Conservation (phyloP, 2,888 invertebrate species). For the Papilio demoleus region DNA sequence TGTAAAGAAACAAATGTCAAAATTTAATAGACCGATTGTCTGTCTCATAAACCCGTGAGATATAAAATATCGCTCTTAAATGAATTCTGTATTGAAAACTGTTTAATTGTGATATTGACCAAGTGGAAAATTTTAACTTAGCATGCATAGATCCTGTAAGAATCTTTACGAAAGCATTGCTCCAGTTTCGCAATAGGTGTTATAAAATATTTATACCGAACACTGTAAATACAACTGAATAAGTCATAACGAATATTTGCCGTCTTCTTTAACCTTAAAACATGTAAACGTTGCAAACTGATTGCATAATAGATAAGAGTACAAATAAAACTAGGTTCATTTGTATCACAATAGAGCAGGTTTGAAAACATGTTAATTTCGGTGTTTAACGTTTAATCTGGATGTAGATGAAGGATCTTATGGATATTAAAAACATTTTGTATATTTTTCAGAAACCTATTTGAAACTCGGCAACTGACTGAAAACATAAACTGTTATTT, state of each 20-base stretch:
- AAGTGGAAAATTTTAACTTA: background rate
- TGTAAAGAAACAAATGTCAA: no score
- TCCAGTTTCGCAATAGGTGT: background rate
- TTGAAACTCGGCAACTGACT: background rate
- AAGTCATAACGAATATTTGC: slow-evolving; percentile 1
- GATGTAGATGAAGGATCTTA: background rate
- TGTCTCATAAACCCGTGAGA: no score
- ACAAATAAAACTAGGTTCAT: background rate
- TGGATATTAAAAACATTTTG: background rate
- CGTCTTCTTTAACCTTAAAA: background rate
- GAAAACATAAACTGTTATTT: no score
- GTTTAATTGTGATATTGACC: background rate
- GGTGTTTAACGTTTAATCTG: slow-evolving; percentile 30
- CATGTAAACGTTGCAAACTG: slow-evolving; percentile 5
- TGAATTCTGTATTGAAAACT: background rate
- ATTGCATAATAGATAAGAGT: slow-evolving; percentile 14
- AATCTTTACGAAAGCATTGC: background rate
- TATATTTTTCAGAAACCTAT: background rate
- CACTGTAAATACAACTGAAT: slow-evolving; percentile 1
- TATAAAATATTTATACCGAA: background rate
- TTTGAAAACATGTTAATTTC: slow-evolving; percentile 23
- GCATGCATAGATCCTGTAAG: background rate
- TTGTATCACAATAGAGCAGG: slow-evolving; percentile 20
- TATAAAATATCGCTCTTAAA: no score
- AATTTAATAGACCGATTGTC: no score